Evolutionary conservation across 2,113 vertebrate genomes (phyloP).

Genomic region (Haemorhous mexicanus): DNA sequence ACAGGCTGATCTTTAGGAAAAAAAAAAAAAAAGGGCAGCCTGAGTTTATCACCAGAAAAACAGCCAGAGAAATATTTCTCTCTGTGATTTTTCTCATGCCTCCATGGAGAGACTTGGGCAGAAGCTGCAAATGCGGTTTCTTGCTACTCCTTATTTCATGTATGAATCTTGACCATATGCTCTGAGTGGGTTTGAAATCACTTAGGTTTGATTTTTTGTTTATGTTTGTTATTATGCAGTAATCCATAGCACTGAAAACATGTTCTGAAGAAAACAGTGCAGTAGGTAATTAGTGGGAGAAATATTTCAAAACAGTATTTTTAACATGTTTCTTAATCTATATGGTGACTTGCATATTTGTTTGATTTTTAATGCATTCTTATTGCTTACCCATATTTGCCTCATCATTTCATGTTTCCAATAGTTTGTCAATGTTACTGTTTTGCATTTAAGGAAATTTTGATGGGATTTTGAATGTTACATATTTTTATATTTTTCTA

Average conservation of each 20-base stretch:
- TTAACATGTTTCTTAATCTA: background rate
- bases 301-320: background rate
- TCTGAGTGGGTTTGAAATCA: conserved; percentile 5
- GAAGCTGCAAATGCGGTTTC: background rate
- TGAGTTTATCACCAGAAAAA: background rate
- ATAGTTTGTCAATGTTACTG: background rate
- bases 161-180: background rate
- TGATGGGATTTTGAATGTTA: background rate
- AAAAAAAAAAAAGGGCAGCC: background rate
- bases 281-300: background rate
- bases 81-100: background rate
- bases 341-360: background rate
- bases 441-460: background rate
- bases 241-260: background rate
- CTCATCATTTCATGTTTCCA: background rate
- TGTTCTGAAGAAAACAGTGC: background rate
- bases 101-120: background rate
- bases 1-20: background rate
- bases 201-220: background rate
- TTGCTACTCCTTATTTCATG: background rate
- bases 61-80: background rate
- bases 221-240: background rate
- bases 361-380: background rate
- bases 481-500: background rate
- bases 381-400: background rate